Base-by-base conservation (phyloP, 2,113 vertebrate species). In the Pomatostomus ruficeps region DNA sequence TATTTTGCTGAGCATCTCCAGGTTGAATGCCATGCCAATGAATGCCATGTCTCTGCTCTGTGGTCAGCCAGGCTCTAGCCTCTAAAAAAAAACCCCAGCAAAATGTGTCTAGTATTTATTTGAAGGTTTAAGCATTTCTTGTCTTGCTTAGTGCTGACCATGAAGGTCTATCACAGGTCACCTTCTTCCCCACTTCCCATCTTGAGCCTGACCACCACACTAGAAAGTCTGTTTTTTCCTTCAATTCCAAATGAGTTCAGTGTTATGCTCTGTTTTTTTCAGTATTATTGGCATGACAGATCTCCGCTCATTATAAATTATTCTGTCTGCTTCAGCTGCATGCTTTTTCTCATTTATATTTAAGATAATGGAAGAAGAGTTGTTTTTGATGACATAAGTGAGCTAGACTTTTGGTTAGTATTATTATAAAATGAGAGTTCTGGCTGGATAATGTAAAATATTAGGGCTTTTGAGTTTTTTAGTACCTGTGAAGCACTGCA, bases 281-380 rank as follows among this genome's bases (percentile, higher is more conserved):
- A 73, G 31, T 86, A 43, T 85, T 79, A 61, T 35, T 94, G 78
- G 54, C 54, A 51, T 93, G 85, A 70, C 71, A 76, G 49, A 80
- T 85, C 91, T 91, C 71, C 38, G 82, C 54, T 96, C 81, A 79
- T 95, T 95, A 91, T 94, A 91, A 93, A 96, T 95, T 89, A 96
- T 43, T 95, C 94, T 85, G 87, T 95, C 87, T 89, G 85, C 42
- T 89, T 91, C 78, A 73, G 87, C 62, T 78, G 58, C 75, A 87
- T 97, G 95, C 35, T 89, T 95, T 92, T 96, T 89, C 91, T 96
- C 94, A 94, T 95, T 95, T 95, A 80, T 43, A 70, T 95, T 95
- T 91, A 91, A 94, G 81, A 92, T 95, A 95, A 96, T 94, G 81
- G 78, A 88, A 94, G 74, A 93, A 83, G 94, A 94, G 89, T 83